Evolutionary conservation across 2,113 vertebrate species (phyloP), one percentile per base, ranked within the genome.

Genomic region (Centropus bengalensis): DNA sequence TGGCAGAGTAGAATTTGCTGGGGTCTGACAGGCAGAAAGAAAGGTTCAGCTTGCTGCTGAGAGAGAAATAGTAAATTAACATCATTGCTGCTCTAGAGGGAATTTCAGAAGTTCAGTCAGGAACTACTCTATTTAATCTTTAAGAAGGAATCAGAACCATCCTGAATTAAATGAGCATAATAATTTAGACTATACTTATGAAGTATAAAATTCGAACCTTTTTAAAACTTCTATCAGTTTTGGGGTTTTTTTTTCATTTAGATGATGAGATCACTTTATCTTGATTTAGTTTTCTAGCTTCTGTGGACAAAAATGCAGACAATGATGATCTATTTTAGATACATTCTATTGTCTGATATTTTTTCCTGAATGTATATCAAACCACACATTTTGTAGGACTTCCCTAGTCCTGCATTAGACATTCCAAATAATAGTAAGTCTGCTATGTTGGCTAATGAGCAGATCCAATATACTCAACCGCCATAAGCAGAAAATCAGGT

Each of bases 1-100:
- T 79, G 75, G 63, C 76, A 77, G 55, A 94, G 69, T 68, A 92
- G 71, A 2, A 13, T 81, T 93, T 91, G 62, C 40, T 86, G 59
- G 55, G 60, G 77, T 77, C 76, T 75, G 91, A 91, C 73, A 93
- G 89, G 79, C 75, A 95, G 60, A 71, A 88, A 63, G 32, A 92
- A 22, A 30, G 27, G 9, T 5, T 73, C 89, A 89, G 55, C 52
- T 51, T 24, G 36, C 33, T 26, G 14, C 88, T 60, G 33, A 71
- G 70, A 89, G 7, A 36, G 17, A 22, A 74, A 38, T 21, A 49
- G 12, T 15, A 71, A 56, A 30, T 63, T 42, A 76, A 22, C 2
- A 8, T 49, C 58, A 32, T 7, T 45, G 38, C 4, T 36, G 10
- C 10, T 93, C 52, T 40, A 56, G 4, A 47, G 62, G 70, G 54